A percentile compares a stretch with the other conserved stretches of the same genome.
Conservation (phyloP, 2,113 vertebrate genomes). For the Ageneiosus marmoratus region DNA sequence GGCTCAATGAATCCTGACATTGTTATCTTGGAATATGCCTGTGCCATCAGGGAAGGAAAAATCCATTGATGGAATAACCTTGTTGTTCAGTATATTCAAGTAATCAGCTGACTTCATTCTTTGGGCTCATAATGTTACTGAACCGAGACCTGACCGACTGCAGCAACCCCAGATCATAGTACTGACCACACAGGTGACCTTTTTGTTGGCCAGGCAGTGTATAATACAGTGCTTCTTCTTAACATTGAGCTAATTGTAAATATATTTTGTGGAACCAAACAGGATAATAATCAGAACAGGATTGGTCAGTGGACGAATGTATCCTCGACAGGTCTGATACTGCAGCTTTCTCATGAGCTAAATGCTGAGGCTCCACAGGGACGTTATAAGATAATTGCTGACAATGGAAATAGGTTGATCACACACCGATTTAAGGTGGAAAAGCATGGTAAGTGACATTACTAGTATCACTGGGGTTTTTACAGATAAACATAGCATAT, state of each 20-base stretch:
- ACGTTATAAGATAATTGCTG: constrained; percentile 50
- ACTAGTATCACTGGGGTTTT: not conserved
- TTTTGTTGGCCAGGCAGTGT: too few species aligned
- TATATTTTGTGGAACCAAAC: constrained; percentile 19
- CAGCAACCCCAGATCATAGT: too few species aligned
- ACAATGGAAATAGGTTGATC: not conserved
- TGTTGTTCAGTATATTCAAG: too few species aligned
- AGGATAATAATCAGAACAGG: constrained; percentile 60
- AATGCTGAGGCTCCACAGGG: constrained; percentile 68
- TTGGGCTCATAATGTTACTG: too few species aligned
- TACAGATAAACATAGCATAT: not conserved
- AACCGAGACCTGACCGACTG: too few species aligned
- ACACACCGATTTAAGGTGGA: constrained; percentile 64
- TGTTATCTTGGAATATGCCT: too few species aligned
- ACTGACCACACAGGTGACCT: too few species aligned
- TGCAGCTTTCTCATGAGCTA: constrained; percentile 65
- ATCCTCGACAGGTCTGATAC: constrained; percentile 55
- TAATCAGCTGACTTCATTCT: too few species aligned
- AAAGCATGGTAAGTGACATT: constrained; percentile 64
- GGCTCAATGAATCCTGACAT: too few species aligned
- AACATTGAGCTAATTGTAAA: not conserved
- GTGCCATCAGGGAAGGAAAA: too few species aligned
- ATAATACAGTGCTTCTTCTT: too few species aligned
- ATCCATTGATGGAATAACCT: too few species aligned
- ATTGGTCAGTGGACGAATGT: constrained; percentile 69